A percentile compares a stretch with the other conserved stretches of the same genome.
phyloP scores from a whole-genome alignment of 2,888 invertebrate species.

The Stomorhina lunata region DNA sequence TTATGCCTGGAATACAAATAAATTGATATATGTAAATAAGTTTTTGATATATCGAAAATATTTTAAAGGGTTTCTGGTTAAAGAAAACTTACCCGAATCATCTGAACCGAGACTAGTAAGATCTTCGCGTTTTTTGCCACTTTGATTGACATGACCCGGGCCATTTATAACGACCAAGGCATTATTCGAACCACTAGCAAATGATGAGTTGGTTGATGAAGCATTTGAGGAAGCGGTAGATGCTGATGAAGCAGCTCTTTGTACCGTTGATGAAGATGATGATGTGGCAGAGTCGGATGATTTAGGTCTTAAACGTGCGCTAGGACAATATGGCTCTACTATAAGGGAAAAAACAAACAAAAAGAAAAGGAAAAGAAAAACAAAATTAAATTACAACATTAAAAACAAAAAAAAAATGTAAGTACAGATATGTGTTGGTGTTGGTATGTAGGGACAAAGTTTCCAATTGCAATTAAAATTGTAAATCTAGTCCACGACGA shows the following conservation, averaged over 20 bases:
- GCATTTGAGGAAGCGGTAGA: constrained; percentile 59
- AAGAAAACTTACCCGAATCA: constrained; percentile 80
- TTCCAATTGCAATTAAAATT: constrained; percentile 7
- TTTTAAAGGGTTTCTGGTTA: background rate
- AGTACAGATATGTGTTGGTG: background rate
- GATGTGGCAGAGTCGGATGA: constrained; percentile 69
- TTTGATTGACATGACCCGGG: constrained; percentile 58
- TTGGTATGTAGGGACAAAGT: background rate
- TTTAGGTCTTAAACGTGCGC: constrained; percentile 73
- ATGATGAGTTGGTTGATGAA: constrained; percentile 62
- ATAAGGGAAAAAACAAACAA: constrained; percentile 26
- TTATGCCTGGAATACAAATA: constrained; percentile 79
- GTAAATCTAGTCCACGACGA: constrained; percentile 30
- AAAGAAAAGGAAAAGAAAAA: constrained; percentile 1
- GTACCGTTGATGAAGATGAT: constrained; percentile 60
- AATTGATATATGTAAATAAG: background rate
- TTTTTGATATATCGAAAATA: background rate
- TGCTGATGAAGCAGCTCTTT: constrained; percentile 60
- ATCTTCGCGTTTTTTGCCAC: constrained; percentile 80
- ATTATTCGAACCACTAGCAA: constrained; percentile 69
- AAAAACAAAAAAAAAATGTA: background rate
- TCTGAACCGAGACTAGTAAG: constrained; percentile 82
- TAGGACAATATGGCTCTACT: constrained; percentile 70
- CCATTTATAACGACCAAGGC: constrained; percentile 69
- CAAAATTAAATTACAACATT: background rate